phyloP scores from a whole-genome alignment of 2,113 vertebrate genomes.

The Fukomys damarensis region DNA sequence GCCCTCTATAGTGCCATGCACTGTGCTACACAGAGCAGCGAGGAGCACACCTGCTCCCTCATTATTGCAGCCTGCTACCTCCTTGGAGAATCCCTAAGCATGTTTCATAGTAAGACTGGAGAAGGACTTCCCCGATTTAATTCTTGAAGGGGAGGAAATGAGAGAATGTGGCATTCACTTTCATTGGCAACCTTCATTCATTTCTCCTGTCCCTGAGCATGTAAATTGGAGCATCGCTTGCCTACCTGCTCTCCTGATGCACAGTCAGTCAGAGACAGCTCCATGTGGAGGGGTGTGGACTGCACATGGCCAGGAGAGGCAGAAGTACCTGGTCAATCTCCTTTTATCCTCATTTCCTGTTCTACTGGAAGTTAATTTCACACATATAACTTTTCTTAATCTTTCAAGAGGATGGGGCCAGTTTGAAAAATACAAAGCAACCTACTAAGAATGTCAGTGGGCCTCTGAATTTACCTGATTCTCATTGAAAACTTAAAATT shows the following conservation, averaged over 20 bases:
- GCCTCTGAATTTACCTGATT: constrained; percentile 62
- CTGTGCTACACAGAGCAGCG: accelerated
- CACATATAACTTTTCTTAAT: background rate
- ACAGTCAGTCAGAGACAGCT: background rate
- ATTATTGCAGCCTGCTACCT: accelerated
- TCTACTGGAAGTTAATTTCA: background rate
- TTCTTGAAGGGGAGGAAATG: background rate
- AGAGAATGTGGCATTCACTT: background rate
- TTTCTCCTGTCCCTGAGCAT: background rate
- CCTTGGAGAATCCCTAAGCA: background rate
- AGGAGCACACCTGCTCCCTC: background rate
- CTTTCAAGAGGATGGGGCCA: constrained; percentile 5
- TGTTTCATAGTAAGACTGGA: background rate
- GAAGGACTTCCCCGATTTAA: background rate
- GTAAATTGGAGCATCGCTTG: background rate
- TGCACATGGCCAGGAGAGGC: accelerated
- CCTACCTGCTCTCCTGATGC: background rate
- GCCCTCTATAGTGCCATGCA: accelerated
- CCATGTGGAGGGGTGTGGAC: too few relatives aligned
- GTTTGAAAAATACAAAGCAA: constrained; percentile 39
- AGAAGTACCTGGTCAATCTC: background rate
- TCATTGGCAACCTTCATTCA: background rate
- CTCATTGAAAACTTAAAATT: constrained; percentile 56
- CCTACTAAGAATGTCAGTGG: background rate
- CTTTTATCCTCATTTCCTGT: background rate